These are phyloP conservation scores for Corythoichthys haematopterus DNA, from an alignment of 2,113 vertebrate genomes.

Conservation along the genomic window DNA sequence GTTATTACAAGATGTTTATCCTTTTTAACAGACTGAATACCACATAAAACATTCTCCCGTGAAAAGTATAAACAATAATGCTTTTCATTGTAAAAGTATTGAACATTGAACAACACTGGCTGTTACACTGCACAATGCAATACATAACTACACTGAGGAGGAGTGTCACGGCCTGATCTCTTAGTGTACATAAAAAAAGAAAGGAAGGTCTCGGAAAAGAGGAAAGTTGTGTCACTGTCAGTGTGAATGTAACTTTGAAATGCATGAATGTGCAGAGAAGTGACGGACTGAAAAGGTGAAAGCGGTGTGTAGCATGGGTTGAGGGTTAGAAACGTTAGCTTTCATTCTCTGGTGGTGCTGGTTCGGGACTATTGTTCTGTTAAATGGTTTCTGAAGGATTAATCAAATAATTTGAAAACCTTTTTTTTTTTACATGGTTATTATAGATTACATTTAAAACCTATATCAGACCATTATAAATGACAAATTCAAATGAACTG, in stretches of 20 bases:
- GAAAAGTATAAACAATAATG: constrained; percentile 13
- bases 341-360: constrained; percentile 8
- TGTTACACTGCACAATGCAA: constrained; percentile 17
- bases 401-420: neutral
- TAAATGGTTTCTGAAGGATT: neutral
- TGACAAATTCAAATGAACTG: neutral
- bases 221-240: constrained; percentile 59
- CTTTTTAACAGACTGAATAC: neutral
- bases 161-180: constrained; percentile 25
- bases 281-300: constrained; percentile 11
- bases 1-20: neutral
- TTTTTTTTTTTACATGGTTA: neutral
- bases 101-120: constrained; percentile 26
- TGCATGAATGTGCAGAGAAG: neutral
- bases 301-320: neutral
- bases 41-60: neutral
- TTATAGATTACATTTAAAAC: too few relatives aligned
- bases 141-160: neutral
- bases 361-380: neutral
- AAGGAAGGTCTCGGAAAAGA: constrained; percentile 41
- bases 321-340: constrained; percentile 23
- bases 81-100: constrained; percentile 23
- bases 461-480: neutral
- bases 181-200: constrained; percentile 46
- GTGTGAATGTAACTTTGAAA: constrained; percentile 27